These are phyloP conservation scores for Malurus alboscapulatus DNA, from an alignment of 2,113 vertebrate species.

Conservation along the genomic window DNA sequence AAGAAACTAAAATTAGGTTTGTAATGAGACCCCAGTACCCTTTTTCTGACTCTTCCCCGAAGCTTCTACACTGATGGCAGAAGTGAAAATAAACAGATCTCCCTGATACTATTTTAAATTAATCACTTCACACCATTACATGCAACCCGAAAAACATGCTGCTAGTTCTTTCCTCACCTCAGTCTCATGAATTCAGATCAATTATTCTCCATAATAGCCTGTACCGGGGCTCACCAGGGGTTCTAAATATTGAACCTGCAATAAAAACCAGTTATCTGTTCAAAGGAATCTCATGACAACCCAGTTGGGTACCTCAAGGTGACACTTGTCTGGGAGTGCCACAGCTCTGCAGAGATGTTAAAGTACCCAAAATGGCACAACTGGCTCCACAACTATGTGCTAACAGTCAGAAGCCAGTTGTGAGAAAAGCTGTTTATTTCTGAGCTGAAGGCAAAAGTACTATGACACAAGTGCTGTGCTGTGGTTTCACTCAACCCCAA, in stretches of 20 bases:
- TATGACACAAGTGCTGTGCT: not conserved
- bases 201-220: not conserved
- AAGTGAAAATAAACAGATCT: not conserved
- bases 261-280: slow-evolving; percentile 5
- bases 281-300: not conserved
- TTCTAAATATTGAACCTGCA: not conserved
- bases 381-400: not conserved
- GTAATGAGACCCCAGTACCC: not conserved
- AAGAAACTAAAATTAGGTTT: not conserved
- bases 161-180: not conserved
- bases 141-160: not conserved
- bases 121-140: slow-evolving; percentile 4
- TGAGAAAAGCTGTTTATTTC: not conserved
- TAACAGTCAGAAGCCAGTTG: not conserved
- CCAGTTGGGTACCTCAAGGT: not conserved
- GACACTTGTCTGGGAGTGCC: not conserved
- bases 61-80: not conserved
- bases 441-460: not conserved
- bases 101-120: not conserved
- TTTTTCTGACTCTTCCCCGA: not conserved
- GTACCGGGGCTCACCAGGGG: not conserved
- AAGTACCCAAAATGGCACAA: not conserved
- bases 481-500: not conserved
- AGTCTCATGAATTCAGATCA: not conserved
- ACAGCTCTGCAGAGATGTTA: not conserved